Evolutionary conservation across 2,888 invertebrate genomes (phyloP).

Genomic region (Amitus sp.): DNA sequence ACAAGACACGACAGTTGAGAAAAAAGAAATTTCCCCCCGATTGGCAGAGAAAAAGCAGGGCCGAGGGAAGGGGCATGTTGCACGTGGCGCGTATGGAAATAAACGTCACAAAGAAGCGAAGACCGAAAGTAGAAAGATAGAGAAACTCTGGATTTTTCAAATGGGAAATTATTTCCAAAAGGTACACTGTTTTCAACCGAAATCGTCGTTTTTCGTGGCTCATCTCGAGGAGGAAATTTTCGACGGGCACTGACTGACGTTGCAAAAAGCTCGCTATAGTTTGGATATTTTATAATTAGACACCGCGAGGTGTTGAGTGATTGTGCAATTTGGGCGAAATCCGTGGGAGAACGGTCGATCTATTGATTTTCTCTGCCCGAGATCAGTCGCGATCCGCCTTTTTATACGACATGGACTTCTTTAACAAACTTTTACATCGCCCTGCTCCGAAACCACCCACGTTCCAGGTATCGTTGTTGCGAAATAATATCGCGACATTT

Average conservation of each 20-base stretch:
- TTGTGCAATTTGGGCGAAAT: constrained; percentile 27
- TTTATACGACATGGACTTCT: constrained; percentile 28
- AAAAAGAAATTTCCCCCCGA: not conserved
- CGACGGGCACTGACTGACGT: not conserved
- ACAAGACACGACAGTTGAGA: too few relatives aligned
- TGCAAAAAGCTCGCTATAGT: constrained; percentile 12
- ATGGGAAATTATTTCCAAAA: constrained; percentile 3
- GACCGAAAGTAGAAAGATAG: not conserved
- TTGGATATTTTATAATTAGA: constrained; percentile 29
- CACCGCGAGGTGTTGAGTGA: constrained; percentile 10
- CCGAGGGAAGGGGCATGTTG: not conserved
- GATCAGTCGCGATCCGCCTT: constrained; percentile 5
- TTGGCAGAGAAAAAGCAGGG: not conserved
- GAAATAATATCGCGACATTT: not conserved
- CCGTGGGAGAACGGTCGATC: constrained; percentile 11
- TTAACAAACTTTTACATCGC: constrained; percentile 32
- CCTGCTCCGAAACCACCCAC: constrained; percentile 27
- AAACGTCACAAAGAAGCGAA: constrained; percentile 4
- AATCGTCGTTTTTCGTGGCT: too few relatives aligned
- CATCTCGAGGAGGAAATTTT: not conserved
- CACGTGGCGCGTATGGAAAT: constrained; percentile 7
- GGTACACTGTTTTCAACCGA: constrained; percentile 5
- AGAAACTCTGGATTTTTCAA: not conserved
- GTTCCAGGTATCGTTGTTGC: constrained; percentile 12
- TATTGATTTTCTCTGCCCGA: constrained; percentile 7